These are phyloP conservation scores for Cephus nigrinus DNA, from an alignment of 2,888 invertebrate species.

Conservation along the genomic window DNA sequence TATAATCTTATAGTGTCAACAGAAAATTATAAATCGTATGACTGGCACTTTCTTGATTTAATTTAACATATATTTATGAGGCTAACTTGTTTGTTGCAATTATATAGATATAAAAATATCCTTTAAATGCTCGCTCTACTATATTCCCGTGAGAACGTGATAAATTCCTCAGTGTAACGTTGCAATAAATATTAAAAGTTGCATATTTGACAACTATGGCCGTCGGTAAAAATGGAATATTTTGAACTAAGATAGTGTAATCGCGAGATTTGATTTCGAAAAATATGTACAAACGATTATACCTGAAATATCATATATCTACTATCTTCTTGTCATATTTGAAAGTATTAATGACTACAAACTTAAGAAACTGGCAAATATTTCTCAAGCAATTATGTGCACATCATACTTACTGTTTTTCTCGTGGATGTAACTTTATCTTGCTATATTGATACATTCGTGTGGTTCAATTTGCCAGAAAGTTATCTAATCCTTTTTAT, in stretches of 20 bases:
- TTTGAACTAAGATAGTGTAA: neutral
- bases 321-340: neutral
- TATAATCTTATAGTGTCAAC: neutral
- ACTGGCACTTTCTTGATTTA: neutral
- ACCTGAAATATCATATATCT: neutral
- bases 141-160: neutral
- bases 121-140: neutral
- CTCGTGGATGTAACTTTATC: neutral
- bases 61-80: neutral
- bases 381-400: neutral
- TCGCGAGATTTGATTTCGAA: neutral
- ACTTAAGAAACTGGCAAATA: neutral
- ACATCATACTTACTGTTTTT: neutral
- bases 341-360: neutral
- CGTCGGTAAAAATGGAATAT: neutral
- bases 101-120: neutral
- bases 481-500: neutral
- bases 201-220: neutral
- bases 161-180: neutral
- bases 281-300: neutral
- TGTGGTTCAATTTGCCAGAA: neutral
- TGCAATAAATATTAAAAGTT: neutral
- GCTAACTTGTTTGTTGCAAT: neutral
- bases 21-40: neutral
- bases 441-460: neutral